Percentiles rank a stretch among this genome's conserved stretches.
These are phyloP conservation scores for Anoura caudifer DNA, from an alignment of 2,113 vertebrate genomes.

Conservation along the genomic window DNA sequence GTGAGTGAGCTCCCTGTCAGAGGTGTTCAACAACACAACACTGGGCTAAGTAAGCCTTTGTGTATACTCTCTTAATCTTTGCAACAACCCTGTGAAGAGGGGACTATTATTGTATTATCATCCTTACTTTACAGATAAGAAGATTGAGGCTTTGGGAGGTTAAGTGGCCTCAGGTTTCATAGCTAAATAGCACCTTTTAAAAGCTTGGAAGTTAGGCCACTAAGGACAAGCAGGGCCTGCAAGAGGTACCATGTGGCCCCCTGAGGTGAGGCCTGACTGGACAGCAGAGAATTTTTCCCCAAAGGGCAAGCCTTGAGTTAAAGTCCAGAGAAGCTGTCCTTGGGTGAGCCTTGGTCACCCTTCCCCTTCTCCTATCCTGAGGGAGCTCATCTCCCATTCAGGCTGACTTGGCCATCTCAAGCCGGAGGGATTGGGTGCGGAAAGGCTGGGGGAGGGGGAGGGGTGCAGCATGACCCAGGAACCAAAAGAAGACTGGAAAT, in stretches of 20 bases:
- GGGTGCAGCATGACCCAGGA: background rate
- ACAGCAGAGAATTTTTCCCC: background rate
- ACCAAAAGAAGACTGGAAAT: background rate
- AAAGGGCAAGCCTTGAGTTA: background rate
- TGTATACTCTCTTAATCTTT: fast-evolving
- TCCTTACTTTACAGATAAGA: background rate
- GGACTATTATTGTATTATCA: background rate
- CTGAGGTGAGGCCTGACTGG: background rate
- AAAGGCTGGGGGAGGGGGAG: fast-evolving
- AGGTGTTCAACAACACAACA: background rate
- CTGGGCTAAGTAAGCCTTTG: fast-evolving
- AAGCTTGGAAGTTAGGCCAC: background rate
- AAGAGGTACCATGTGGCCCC: background rate
- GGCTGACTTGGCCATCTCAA: background rate
- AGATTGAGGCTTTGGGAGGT: background rate
- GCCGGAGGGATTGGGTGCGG: background rate
- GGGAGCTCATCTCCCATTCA: no score
- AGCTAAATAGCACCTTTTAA: background rate
- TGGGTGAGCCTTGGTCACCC: background rate
- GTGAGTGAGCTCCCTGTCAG: background rate
- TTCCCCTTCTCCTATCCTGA: fast-evolving
- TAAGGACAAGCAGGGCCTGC: fast-evolving
- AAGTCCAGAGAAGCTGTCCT: background rate
- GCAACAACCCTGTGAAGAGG: background rate
- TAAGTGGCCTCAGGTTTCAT: background rate